These are phyloP conservation scores for Pelvicachromis taeniatus DNA, from an alignment of 2,113 vertebrate genomes.

Conservation along the genomic window DNA sequence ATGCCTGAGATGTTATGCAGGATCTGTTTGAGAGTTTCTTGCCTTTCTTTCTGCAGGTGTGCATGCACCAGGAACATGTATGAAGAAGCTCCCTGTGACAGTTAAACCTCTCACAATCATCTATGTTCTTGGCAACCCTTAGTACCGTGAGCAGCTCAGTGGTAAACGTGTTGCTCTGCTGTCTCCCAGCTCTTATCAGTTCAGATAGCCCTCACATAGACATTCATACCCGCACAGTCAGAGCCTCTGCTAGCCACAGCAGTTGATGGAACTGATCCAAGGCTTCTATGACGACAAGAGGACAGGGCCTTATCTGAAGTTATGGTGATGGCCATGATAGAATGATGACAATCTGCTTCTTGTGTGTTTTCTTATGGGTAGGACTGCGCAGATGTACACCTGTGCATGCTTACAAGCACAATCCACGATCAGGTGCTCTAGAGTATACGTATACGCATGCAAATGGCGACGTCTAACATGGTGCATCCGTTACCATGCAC, in stretches of 20 bases:
- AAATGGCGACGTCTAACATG: not conserved
- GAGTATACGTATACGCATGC: not conserved
- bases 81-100: not conserved
- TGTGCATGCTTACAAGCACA: not conserved
- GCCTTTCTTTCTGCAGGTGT: not conserved
- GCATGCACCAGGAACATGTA: not conserved
- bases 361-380: not conserved
- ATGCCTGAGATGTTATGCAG: not conserved
- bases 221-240: slow-evolving; percentile 38
- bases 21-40: not conserved
- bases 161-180: slow-evolving; percentile 15
- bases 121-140: not conserved
- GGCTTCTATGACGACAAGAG: slow-evolving; percentile 54
- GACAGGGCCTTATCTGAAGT: slow-evolving; percentile 65
- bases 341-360: slow-evolving; percentile 62
- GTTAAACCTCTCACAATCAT: not conserved
- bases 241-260: slow-evolving; percentile 49
- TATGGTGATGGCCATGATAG: slow-evolving; percentile 59
- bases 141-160: not conserved
- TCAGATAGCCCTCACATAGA: slow-evolving; percentile 44
- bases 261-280: slow-evolving; percentile 46
- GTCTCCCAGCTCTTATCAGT: slow-evolving; percentile 43
- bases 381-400: not conserved
- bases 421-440: not conserved
- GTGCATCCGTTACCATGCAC: not conserved